Conservation (phyloP, 1,140 invertebrate genomes). For the Gryon sp. region DNA sequence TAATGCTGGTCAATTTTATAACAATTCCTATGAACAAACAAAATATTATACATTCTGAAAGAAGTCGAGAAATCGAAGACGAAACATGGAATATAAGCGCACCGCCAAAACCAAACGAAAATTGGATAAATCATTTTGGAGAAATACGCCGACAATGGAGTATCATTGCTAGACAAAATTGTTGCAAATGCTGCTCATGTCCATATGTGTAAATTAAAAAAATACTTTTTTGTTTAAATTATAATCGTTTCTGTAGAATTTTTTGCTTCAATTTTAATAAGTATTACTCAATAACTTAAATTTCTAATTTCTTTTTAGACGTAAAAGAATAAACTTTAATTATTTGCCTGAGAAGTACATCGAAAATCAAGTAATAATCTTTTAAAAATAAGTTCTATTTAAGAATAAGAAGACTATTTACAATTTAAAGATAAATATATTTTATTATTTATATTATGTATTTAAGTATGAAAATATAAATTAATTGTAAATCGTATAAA, state of each 20-base stretch:
- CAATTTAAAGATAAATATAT: no score
- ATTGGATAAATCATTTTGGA: conserved; percentile 69
- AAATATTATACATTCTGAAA: background rate
- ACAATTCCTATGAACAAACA: background rate
- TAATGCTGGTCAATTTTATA: conserved; percentile 15
- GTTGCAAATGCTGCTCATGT: conserved; percentile 68
- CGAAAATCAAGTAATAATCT: no score
- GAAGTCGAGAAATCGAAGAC: conserved; percentile 69
- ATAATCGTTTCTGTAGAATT: background rate
- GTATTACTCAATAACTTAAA: background rate
- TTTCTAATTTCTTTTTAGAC: no score
- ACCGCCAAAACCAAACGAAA: conserved; percentile 70
- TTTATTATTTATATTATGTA: no score
- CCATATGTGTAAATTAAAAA: conserved; percentile 51
- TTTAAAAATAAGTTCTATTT: no score
- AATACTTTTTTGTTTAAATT: background rate
- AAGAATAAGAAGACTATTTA: no score
- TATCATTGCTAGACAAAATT: conserved; percentile 64
- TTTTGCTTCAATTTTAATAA: background rate
- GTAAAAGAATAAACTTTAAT: no score
- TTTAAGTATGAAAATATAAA: no score
- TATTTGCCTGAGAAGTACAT: no score
- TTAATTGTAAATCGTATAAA: no score
- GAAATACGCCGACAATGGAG: conserved; percentile 73
- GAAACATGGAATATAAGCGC: conserved; percentile 71